phyloP scores from a whole-genome alignment of 2,888 invertebrate species.

The Hypercompe scribonia region DNA sequence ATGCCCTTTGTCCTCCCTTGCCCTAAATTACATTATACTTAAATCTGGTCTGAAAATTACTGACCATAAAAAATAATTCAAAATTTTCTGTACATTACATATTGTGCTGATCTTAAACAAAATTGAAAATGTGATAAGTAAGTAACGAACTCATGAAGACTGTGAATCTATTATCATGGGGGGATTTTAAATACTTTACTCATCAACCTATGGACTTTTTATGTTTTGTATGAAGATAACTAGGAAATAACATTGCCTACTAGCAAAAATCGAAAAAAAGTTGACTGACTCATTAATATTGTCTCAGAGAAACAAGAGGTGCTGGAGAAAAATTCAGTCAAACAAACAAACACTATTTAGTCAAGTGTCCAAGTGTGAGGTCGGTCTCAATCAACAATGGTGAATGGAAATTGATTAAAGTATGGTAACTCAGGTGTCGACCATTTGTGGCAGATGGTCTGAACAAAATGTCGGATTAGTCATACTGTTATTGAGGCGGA shows the following conservation, averaged over 20 bases:
- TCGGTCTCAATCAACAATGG: conserved; percentile 34
- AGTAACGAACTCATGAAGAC: too few species aligned
- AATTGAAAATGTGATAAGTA: too few species aligned
- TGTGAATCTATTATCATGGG: too few species aligned
- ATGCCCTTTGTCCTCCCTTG: too few species aligned
- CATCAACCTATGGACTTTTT: too few species aligned
- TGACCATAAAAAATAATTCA: too few species aligned
- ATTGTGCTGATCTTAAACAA: too few species aligned
- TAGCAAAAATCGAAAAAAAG: background rate
- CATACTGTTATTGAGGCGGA: conserved; percentile 27
- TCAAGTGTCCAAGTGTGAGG: conserved; percentile 41
- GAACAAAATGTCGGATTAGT: conserved; percentile 28
- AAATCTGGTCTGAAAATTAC: too few species aligned
- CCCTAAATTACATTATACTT: too few species aligned
- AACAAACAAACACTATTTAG: conserved; percentile 24
- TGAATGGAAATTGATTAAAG: conserved; percentile 52
- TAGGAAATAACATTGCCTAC: background rate
- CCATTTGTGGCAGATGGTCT: conserved; percentile 38
- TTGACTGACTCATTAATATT: conserved; percentile 10
- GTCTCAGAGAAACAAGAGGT: background rate
- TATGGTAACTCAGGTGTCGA: conserved; percentile 40
- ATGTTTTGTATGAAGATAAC: background rate
- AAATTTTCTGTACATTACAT: too few species aligned
- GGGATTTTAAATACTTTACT: too few species aligned
- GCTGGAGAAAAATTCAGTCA: conserved; percentile 15